Conservation (phyloP, 2,113 vertebrate species). For the Anoura caudifer region DNA sequence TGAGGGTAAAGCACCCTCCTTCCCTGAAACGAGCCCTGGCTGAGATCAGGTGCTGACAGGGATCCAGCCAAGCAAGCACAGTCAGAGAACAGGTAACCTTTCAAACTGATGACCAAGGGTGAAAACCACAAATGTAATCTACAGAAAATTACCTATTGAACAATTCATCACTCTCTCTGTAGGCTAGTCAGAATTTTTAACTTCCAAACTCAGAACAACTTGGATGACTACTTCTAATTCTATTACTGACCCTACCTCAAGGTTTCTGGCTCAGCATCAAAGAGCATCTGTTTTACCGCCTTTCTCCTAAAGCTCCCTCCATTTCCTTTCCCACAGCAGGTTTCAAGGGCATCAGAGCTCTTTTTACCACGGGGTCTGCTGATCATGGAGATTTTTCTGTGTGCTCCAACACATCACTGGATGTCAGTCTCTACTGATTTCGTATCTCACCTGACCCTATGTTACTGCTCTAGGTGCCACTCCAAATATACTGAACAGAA, state of each 20-base stretch:
- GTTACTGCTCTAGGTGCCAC: background rate
- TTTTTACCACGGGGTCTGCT: background rate
- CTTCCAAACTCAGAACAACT: background rate
- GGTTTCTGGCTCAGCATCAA: background rate
- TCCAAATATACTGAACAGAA: background rate
- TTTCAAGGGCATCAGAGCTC: background rate
- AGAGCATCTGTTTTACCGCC: background rate
- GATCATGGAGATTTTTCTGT: too few relatives aligned
- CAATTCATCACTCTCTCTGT: background rate
- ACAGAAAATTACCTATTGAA: constrained; percentile 1
- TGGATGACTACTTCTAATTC: background rate
- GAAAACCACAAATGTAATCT: background rate
- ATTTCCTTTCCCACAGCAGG: background rate
- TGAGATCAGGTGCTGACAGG: background rate
- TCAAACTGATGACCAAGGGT: background rate
- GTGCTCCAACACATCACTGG: too few relatives aligned
- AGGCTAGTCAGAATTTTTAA: background rate
- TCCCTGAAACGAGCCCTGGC: background rate
- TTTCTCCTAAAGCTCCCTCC: background rate
- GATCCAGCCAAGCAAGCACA: background rate
- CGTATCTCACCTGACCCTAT: background rate
- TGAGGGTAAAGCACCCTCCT: background rate
- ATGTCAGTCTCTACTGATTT: background rate
- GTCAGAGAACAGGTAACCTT: background rate
- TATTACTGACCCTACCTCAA: background rate